Conservation (phyloP, 2,113 vertebrate genomes). For the Penelope pileata region DNA sequence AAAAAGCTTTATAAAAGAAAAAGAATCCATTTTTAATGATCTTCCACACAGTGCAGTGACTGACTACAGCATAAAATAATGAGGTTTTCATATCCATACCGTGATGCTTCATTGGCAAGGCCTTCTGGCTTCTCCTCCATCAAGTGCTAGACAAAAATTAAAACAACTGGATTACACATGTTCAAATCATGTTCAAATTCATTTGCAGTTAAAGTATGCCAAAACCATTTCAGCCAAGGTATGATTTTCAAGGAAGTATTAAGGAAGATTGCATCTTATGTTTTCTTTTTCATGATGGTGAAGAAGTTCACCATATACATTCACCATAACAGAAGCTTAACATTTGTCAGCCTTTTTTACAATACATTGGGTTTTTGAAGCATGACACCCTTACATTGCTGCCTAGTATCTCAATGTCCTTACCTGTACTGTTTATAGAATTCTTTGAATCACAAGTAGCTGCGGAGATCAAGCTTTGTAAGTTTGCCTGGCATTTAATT, state of each 20-base stretch:
- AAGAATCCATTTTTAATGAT: neutral
- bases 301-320: neutral
- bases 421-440: conserved; percentile 75
- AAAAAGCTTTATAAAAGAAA: neutral
- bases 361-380: conserved; percentile 71
- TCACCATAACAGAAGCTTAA: neutral
- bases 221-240: neutral
- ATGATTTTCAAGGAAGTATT: neutral
- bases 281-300: neutral
- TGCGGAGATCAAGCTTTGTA: conserved; percentile 70
- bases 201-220: neutral
- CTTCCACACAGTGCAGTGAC: neutral
- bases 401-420: conserved; percentile 85
- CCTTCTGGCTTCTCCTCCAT: conserved; percentile 89
- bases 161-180: conserved; percentile 19
- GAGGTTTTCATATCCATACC: conserved; percentile 76
- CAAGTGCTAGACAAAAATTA: conserved; percentile 83
- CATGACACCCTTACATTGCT: conserved; percentile 85
- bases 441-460: conserved; percentile 72
- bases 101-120: conserved; percentile 91
- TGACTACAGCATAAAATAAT: neutral
- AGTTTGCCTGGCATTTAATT: conserved; percentile 56
- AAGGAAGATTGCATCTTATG: neutral
- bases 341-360: conserved; percentile 57
- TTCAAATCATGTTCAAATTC: neutral